Conservation (phyloP, 2,888 invertebrate genomes). For the Exephanes ischioxanthus region DNA sequence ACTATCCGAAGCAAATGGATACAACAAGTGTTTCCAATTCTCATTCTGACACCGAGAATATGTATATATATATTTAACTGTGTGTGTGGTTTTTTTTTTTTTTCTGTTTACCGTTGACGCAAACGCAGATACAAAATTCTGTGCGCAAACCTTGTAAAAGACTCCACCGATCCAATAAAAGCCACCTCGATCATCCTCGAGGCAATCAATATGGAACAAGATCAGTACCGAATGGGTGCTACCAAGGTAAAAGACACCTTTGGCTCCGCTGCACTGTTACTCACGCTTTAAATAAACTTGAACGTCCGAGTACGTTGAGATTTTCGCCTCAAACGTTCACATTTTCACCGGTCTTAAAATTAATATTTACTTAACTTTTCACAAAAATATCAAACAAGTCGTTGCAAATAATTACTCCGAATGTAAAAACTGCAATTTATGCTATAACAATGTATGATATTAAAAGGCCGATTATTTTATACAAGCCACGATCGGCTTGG, state of each 20-base stretch:
- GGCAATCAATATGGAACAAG: constrained; percentile 93
- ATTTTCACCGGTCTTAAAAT: background rate
- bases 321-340: background rate
- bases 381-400: background rate
- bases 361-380: background rate
- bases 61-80: constrained; percentile 34
- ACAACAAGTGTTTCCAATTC: constrained; percentile 39
- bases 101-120: constrained; percentile 65
- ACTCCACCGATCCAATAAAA: constrained; percentile 90
- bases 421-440: background rate
- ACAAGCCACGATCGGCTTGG: no score
- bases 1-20: constrained; percentile 10
- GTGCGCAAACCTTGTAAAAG: constrained; percentile 95
- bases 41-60: constrained; percentile 66
- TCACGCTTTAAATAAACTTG: background rate
- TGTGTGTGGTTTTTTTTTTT: constrained; percentile 49
- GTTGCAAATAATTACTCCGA: background rate
- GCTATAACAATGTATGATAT: background rate
- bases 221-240: constrained; percentile 97
- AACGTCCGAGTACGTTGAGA: constrained; percentile 1
- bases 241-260: constrained; percentile 93
- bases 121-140: constrained; percentile 98
- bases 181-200: constrained; percentile 94
- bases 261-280: constrained; percentile 63
- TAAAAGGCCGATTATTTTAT: no score